Evolutionary conservation across 2,888 invertebrate genomes (phyloP).

Genomic region (Ormia ochracea): DNA sequence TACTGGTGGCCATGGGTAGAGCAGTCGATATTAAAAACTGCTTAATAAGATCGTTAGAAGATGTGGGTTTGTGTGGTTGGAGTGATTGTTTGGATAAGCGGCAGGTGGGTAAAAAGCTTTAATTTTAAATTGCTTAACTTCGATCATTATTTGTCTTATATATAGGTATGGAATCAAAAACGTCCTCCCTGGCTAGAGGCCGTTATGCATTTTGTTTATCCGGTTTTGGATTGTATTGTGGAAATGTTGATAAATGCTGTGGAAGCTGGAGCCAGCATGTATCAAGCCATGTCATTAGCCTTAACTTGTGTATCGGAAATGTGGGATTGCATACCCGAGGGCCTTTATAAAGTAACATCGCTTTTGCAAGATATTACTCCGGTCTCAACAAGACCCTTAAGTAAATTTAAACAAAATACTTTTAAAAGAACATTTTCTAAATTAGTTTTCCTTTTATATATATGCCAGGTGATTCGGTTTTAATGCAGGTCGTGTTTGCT

Average conservation of each 20-base stretch:
- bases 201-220: slow-evolving; percentile 81
- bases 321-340: slow-evolving; percentile 82
- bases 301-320: slow-evolving; percentile 84
- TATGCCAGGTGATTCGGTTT: slow-evolving; percentile 79
- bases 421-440: too few species aligned
- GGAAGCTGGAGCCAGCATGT: slow-evolving; percentile 86
- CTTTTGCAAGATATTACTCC: slow-evolving; percentile 84
- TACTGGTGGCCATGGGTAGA: slow-evolving; percentile 82
- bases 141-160: slow-evolving; percentile 49
- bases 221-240: slow-evolving; percentile 81
- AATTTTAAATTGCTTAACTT: background rate
- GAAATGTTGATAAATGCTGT: slow-evolving; percentile 84
- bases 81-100: slow-evolving; percentile 85
- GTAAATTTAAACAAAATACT: slow-evolving; percentile 54
- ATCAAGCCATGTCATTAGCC: slow-evolving; percentile 87
- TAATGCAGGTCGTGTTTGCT: slow-evolving; percentile 84
- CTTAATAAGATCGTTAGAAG: slow-evolving; percentile 81
- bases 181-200: slow-evolving; percentile 87
- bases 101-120: slow-evolving; percentile 78
- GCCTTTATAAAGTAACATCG: slow-evolving; percentile 79
- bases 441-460: too few species aligned
- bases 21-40: slow-evolving; percentile 81
- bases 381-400: slow-evolving; percentile 83
- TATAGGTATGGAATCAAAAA: slow-evolving; percentile 88
- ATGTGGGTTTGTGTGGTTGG: slow-evolving; percentile 80